Percentiles rank a stretch among this genome's conserved stretches.
These are phyloP conservation scores for Rhegmatorhina hoffmannsi DNA, from an alignment of 2,113 vertebrate species.

Conservation along the genomic window DNA sequence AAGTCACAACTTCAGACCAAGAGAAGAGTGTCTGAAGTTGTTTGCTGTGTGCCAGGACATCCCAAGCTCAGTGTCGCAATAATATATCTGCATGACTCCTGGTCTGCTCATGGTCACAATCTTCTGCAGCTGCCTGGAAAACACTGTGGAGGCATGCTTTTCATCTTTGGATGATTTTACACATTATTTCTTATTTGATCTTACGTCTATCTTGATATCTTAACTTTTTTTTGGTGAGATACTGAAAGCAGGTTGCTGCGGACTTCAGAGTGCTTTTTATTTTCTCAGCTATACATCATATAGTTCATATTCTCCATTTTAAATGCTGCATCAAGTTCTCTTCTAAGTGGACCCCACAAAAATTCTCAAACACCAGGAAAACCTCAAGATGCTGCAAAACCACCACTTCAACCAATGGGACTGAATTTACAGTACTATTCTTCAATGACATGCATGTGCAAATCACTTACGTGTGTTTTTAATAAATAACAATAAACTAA, in stretches of 20 bases:
- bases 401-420: not conserved
- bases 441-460: not conserved
- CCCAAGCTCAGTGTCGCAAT: not conserved
- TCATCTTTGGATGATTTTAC: not conserved
- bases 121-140: not conserved
- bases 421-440: not conserved
- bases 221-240: not conserved
- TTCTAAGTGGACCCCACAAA: not conserved
- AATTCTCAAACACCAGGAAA: not conserved
- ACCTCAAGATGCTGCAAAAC: not conserved
- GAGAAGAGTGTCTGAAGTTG: not conserved
- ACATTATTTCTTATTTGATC: not conserved
- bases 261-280: not conserved
- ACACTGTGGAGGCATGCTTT: not conserved
- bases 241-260: not conserved
- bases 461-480: not conserved
- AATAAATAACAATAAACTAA: not conserved
- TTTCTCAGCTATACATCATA: not conserved
- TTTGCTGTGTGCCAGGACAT: not conserved
- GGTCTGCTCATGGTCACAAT: not conserved
- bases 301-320: not conserved
- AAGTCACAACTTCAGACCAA: not conserved
- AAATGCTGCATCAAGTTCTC: not conserved
- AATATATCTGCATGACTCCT: fast-evolving
- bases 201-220: not conserved